These are phyloP conservation scores for Pipistrellus nathusii DNA, from an alignment of 2,797 vertebrate genomes.

Conservation along the genomic window DNA sequence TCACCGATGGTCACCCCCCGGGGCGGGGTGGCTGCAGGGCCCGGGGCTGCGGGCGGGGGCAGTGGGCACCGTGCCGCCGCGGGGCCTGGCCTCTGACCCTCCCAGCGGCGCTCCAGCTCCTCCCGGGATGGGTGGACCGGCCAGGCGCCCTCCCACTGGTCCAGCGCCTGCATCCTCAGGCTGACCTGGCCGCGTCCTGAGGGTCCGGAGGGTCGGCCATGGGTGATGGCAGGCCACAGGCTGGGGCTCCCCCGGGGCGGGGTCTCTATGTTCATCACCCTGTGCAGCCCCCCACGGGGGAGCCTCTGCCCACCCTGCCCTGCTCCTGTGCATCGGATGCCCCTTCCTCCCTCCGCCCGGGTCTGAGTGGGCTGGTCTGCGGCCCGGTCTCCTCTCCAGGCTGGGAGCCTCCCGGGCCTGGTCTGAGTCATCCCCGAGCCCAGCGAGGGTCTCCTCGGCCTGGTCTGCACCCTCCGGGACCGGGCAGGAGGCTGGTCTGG, in stretches of 20 bases:
- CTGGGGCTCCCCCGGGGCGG: neutral
- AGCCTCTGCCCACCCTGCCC: neutral
- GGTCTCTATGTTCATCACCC: neutral
- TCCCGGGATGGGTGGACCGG: neutral
- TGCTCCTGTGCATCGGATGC: neutral
- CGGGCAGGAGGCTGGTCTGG: neutral
- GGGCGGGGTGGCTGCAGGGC: neutral
- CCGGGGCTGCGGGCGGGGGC: neutral
- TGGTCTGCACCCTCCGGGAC: neutral
- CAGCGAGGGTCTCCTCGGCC: neutral
- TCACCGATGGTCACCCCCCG: conserved; percentile 29
- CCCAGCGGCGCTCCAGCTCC: neutral
- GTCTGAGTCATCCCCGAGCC: conserved; percentile 68
- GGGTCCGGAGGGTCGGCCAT: neutral
- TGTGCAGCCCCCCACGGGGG: neutral
- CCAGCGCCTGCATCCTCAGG: neutral
- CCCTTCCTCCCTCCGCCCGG: neutral
- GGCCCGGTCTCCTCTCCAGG: neutral
- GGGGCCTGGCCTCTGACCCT: neutral
- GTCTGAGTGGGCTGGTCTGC: neutral
- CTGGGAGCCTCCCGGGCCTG: neutral
- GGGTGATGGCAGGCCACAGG: neutral
- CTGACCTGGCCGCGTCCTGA: neutral
- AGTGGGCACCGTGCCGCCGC: neutral
- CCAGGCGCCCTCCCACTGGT: neutral